Evolutionary conservation across 1,140 invertebrate species (phyloP), one percentile per base, ranked within the genome.

Genomic region (Cyclina sinensis): DNA sequence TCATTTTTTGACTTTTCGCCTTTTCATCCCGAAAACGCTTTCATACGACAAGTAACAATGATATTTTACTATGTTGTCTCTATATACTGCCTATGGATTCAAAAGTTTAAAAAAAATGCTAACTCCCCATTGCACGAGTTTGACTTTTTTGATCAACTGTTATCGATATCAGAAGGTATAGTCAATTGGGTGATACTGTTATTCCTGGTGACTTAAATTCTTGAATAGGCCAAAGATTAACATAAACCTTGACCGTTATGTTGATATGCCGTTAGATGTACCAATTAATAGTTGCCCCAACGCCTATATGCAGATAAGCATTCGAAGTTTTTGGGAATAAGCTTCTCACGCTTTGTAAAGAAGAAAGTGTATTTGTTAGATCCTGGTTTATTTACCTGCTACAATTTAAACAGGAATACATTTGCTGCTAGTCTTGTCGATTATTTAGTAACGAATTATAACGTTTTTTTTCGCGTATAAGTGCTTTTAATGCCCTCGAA

Each of bases 71-170:
- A 24, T 46, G 39, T 48, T 48, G n/a, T n/a, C n/a, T n/a, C n/a
- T n/a, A n/a, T n/a, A n/a, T n/a, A n/a, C n/a, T n/a, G n/a, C n/a
- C n/a, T n/a, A n/a, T n/a, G n/a, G n/a, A n/a, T n/a, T 78, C 74
- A 24, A 27, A 16, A 5, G 43, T 76, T 5, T 78, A 78, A 48
- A 78, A 51, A 48, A 46, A 30, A n/a, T 14, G 21, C 5, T 21
- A n/a, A 78, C 46, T 78, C 74, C 11, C 74, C 37, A 24, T 27
- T 78, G 24, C 51, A 46, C 51, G 39, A 78, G 30, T 78, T n/a
- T 78, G 37, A 78, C 46, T 81, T 81, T 35, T 81, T 81, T 59
- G 48, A 81, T 9, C 30, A 59, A 35, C 30, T 81, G 21, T 59
- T 21, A 81, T 16, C 62, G 43, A 35, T 59, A 81, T 81, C n/a